These are phyloP conservation scores for Drosophila nasuta DNA, from an alignment of 1,140 invertebrate species.

Conservation along the genomic window DNA sequence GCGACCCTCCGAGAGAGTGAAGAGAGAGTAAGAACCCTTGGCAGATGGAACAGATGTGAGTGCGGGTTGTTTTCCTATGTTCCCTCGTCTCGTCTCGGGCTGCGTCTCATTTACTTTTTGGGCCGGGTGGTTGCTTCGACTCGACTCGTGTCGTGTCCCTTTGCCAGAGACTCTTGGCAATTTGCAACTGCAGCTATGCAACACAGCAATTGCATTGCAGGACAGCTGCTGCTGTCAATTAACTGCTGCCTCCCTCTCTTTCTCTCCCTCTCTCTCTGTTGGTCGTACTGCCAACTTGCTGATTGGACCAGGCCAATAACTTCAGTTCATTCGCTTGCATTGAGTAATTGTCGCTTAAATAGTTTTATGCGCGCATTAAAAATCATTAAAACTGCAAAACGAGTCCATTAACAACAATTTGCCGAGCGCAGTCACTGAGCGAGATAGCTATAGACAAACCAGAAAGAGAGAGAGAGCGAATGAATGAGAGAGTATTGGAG, in stretches of 20 bases:
- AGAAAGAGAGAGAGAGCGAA: conserved; percentile 1
- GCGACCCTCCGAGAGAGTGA: conserved; percentile 49
- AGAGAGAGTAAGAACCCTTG: conserved; percentile 21
- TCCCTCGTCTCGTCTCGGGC: neutral
- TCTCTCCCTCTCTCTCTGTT: neutral
- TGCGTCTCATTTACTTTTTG: neutral
- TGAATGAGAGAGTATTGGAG: conserved; percentile 5
- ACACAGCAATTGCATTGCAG: conserved; percentile 26
- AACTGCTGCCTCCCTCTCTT: neutral
- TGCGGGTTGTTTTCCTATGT: conserved; percentile 49
- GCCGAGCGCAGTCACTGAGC: conserved; percentile 3
- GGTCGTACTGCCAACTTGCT: neutral
- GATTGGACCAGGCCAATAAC: conserved; percentile 7
- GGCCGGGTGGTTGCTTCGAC: conserved; percentile 38
- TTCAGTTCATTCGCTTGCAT: conserved; percentile 5
- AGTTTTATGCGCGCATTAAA: conserved; percentile 46
- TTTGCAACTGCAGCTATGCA: conserved; percentile 60
- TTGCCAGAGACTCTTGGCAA: conserved; percentile 35
- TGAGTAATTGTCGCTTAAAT: conserved; percentile 30
- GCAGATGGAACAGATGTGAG: conserved; percentile 29
- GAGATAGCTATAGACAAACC: neutral
- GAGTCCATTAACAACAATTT: conserved; percentile 40
- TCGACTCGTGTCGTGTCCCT: neutral
- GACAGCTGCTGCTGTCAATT: conserved; percentile 24
- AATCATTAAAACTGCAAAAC: conserved; percentile 37